phyloP scores from a whole-genome alignment of 2,797 vertebrate species.

The Hypotaenidia okinawae region DNA sequence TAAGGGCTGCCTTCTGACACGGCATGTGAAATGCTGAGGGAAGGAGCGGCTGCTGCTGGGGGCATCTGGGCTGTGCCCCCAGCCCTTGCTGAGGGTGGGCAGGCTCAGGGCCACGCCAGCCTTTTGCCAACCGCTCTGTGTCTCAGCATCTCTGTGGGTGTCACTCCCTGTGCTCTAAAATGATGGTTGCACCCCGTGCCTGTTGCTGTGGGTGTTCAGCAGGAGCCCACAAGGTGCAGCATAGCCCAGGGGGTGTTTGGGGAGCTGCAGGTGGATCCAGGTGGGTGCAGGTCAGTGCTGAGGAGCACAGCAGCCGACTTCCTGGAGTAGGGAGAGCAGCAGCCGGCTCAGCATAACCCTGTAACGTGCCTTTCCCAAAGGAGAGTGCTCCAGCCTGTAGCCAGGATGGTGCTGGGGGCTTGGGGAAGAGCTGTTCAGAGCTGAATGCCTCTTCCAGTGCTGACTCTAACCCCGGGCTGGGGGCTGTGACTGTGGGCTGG shows the following conservation, averaged over 20 bases:
- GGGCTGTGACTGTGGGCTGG: too few relatives aligned
- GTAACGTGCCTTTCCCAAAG: fast-evolving
- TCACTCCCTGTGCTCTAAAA: fast-evolving
- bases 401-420: neutral
- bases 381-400: neutral
- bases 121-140: too few relatives aligned
- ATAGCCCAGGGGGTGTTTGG: fast-evolving
- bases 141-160: neutral
- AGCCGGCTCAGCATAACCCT: fast-evolving
- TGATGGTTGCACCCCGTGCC: fast-evolving
- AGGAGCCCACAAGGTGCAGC: fast-evolving
- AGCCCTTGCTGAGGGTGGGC: too few relatives aligned
- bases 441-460: neutral
- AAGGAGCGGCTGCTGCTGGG: neutral
- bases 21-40: neutral
- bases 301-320: neutral
- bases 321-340: neutral
- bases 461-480: fast-evolving
- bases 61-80: neutral
- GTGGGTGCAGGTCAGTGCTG: fast-evolving
- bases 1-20: neutral
- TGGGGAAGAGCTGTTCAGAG: neutral
- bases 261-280: neutral
- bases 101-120: neutral
- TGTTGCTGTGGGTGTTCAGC: neutral